These are phyloP conservation scores for Nycticryphes semicollaris DNA, from an alignment of 2,113 vertebrate genomes.

Conservation along the genomic window DNA sequence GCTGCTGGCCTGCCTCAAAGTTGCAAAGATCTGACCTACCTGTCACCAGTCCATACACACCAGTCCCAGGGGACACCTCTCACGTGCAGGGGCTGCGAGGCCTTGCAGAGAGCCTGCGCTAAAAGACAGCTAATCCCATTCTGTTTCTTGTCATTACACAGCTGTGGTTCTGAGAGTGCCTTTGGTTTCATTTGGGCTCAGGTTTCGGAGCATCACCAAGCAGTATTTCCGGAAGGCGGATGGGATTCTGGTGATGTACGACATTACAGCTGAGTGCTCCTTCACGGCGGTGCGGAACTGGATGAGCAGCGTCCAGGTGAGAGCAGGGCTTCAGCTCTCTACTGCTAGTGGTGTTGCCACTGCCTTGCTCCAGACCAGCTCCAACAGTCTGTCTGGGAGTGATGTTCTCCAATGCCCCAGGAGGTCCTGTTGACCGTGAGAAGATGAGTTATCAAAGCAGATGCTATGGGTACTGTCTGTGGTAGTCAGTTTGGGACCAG, in stretches of 20 bases:
- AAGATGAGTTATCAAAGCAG: neutral
- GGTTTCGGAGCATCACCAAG: conserved; percentile 83
- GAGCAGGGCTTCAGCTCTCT: neutral
- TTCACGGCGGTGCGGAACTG: conserved; percentile 77
- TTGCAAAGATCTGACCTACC: neutral
- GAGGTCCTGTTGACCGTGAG: neutral
- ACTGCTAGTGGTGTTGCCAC: neutral
- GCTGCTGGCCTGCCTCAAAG: neutral
- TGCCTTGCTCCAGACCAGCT: neutral
- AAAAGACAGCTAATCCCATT: neutral
- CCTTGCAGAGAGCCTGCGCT: neutral
- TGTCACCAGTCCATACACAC: no score
- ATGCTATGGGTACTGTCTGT: neutral
- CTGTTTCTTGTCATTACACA: neutral
- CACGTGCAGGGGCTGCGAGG: accelerated
- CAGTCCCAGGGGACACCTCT: neutral
- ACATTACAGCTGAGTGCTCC: conserved; percentile 71
- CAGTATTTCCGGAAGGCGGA: conserved; percentile 84
- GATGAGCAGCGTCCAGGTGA: conserved; percentile 81
- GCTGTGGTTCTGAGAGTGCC: neutral
- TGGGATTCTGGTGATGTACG: conserved; percentile 83
- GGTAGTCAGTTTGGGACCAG: neutral
- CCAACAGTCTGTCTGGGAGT: neutral
- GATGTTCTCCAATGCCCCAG: accelerated
- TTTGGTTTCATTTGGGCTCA: conserved; percentile 38